A percentile compares a stretch with the other conserved stretches of the same genome.
These are phyloP conservation scores for Hypercompe scribonia DNA, from an alignment of 2,888 invertebrate species.

Conservation along the genomic window DNA sequence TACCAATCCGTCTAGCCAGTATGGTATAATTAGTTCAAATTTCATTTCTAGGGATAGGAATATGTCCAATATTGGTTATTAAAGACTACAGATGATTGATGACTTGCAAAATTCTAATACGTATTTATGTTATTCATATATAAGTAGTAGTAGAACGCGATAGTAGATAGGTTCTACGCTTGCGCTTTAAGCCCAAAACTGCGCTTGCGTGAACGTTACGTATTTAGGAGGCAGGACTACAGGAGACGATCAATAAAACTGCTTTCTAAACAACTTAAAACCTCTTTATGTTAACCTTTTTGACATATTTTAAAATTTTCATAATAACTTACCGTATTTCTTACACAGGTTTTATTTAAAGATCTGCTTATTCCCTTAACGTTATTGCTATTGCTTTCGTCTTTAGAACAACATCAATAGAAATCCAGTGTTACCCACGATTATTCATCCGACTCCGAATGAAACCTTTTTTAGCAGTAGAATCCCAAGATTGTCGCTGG, in stretches of 20 bases:
- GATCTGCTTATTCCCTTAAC: neutral
- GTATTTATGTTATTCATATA: neutral
- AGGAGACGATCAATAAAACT: constrained; percentile 15
- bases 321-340: neutral
- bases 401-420: neutral
- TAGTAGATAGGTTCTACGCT: constrained; percentile 3
- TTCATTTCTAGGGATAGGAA: too few species aligned
- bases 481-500: neutral
- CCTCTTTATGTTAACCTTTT: neutral
- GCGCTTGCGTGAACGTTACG: constrained; percentile 9
- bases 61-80: too few species aligned
- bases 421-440: too few species aligned
- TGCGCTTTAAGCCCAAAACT: constrained; percentile 3
- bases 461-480: neutral
- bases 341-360: too few species aligned
- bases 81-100: too few species aligned
- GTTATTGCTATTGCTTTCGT: neutral
- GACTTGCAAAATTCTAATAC: too few species aligned
- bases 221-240: neutral
- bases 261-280: neutral
- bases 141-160: neutral
- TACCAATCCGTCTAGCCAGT: too few species aligned
- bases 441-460: neutral
- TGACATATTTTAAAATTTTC: neutral
- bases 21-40: too few species aligned